phyloP scores from a whole-genome alignment of 2,888 invertebrate species.

The Escarpia spicata region DNA sequence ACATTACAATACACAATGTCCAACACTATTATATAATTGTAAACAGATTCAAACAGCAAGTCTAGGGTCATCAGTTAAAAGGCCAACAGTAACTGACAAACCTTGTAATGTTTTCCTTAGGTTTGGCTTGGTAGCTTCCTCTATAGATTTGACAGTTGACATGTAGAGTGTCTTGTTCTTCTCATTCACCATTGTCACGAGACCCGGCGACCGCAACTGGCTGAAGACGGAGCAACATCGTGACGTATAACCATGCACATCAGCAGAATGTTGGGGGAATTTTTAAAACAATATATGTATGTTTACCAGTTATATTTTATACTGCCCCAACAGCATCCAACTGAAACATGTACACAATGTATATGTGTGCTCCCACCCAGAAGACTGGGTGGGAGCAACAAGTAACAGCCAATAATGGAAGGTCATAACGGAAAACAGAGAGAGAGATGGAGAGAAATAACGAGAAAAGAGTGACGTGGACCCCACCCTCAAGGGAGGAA shows the following conservation, averaged over 20 bases:
- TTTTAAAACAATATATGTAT: neutral
- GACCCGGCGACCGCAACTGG: constrained; percentile 89
- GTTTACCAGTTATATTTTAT: neutral
- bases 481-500: no score
- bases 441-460: no score
- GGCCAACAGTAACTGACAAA: constrained; percentile 43
- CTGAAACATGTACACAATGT: neutral
- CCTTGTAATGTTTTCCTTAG: constrained; percentile 82
- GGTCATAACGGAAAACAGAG: no score
- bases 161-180: constrained; percentile 93
- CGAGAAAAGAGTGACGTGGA: no score
- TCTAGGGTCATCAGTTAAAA: neutral
- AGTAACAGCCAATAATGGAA: no score
- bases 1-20: no score
- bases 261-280: neutral
- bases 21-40: neutral
- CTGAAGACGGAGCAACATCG: constrained; percentile 46
- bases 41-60: neutral
- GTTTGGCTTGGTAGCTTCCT: constrained; percentile 87
- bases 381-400: no score
- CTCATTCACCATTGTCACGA: constrained; percentile 77
- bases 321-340: neutral
- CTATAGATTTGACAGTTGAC: constrained; percentile 89
- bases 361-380: neutral
- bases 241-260: neutral